Percentiles rank a stretch among this genome's conserved stretches.
These are phyloP conservation scores for Lytechinus variegatus DNA, from an alignment of 35 echinoderm and acorn worm species.

Conservation along the genomic window DNA sequence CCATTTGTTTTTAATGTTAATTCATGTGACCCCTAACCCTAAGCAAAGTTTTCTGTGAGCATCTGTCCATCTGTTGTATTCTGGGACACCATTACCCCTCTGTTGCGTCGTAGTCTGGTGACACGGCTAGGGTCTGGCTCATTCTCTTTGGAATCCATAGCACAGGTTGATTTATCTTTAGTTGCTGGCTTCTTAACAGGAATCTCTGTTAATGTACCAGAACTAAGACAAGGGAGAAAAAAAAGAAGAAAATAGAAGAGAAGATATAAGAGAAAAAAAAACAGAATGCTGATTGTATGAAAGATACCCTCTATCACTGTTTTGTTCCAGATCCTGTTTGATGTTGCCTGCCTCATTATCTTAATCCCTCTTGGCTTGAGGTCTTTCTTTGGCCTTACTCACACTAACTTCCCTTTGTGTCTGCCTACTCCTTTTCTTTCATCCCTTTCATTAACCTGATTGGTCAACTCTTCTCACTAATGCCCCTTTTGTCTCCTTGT, in stretches of 20 bases:
- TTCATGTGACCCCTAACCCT: not conserved
- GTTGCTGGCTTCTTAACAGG: not conserved
- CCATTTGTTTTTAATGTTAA: no score
- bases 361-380: no score
- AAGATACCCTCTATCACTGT: no score
- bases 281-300: not conserved
- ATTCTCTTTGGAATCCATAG: conserved; percentile 11
- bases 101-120: conserved; percentile 22
- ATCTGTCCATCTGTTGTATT: conserved; percentile 18
- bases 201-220: conserved; percentile 8
- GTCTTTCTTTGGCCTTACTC: no score
- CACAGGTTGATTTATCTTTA: not conserved
- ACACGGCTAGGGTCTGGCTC: conserved; percentile 9
- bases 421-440: no score
- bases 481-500: no score
- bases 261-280: not conserved
- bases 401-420: no score
- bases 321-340: no score
- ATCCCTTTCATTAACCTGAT: no score
- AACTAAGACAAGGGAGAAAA: not conserved
- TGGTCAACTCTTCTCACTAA: no score
- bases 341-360: no score
- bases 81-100: conserved; percentile 19
- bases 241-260: not conserved
- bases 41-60: conserved; percentile 11